phyloP scores from a whole-genome alignment of 2,888 invertebrate genomes.

The Athalia cordata region DNA sequence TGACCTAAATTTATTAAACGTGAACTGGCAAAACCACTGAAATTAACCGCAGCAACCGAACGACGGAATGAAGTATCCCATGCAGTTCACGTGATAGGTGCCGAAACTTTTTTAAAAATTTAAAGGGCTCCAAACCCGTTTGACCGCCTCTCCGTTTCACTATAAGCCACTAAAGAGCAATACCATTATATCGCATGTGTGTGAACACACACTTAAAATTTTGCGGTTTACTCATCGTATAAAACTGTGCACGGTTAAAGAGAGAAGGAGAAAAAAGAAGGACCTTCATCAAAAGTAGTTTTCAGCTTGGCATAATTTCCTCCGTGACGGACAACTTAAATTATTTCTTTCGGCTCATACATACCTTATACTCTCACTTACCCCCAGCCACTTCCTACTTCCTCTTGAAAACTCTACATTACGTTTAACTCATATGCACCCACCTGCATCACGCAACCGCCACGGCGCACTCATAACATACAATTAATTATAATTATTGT shows the following conservation, averaged over 20 bases:
- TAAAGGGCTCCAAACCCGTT: conserved; percentile 46
- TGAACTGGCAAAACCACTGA: conserved; percentile 29
- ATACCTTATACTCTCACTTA: not conserved
- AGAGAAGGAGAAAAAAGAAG: not conserved
- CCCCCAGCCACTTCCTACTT: conserved; percentile 4
- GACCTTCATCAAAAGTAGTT: conserved; percentile 6
- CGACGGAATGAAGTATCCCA: not conserved
- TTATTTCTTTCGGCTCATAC: not conserved
- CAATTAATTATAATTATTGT: no score
- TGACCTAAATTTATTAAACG: conserved; percentile 33
- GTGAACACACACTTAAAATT: not conserved
- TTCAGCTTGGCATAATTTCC: not conserved
- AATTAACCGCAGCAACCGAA: conserved; percentile 33
- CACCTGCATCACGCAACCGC: no score
- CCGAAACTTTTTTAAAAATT: conserved; percentile 42
- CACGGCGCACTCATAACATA: no score
- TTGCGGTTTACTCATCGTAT: not conserved
- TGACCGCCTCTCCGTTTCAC: conserved; percentile 44
- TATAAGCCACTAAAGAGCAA: conserved; percentile 8
- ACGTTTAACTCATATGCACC: not conserved
- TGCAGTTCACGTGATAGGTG: conserved; percentile 33
- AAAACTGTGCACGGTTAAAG: not conserved
- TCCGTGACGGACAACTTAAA: not conserved
- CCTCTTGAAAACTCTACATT: not conserved
- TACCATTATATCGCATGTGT: not conserved